phyloP scores from a whole-genome alignment of 2,888 invertebrate genomes.

The Octonoba sinensis region DNA sequence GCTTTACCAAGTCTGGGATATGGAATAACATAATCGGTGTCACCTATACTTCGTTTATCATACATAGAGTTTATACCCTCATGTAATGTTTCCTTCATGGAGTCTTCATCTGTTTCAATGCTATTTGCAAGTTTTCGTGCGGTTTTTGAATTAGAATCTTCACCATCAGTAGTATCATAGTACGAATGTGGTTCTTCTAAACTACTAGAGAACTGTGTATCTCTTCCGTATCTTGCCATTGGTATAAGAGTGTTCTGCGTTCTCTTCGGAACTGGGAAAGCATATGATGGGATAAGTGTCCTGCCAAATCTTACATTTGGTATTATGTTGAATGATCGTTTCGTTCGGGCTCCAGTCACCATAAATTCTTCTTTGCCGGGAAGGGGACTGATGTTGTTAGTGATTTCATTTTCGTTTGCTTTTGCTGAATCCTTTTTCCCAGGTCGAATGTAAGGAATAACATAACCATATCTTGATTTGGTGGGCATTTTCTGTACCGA shows the following conservation, averaged over 20 bases:
- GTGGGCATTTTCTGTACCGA: neutral
- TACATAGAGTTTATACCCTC: neutral
- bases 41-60: neutral
- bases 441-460: constrained; percentile 12
- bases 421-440: neutral
- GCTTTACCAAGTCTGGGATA: constrained; percentile 10
- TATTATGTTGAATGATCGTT: constrained; percentile 11
- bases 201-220: too few species aligned
- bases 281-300: neutral
- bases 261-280: too few species aligned
- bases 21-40: constrained; percentile 20
- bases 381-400: neutral
- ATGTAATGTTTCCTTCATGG: neutral
- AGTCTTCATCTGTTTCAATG: neutral
- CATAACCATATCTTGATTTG: neutral
- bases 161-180: neutral
- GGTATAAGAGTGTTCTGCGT: too few species aligned
- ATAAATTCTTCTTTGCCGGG: neutral
- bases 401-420: neutral
- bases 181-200: neutral
- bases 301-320: constrained; percentile 27
- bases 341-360: constrained; percentile 10
- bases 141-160: neutral
- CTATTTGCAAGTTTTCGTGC: neutral
- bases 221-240: too few species aligned